Conservation (phyloP, 2,888 invertebrate species). For the Melieria picta region DNA sequence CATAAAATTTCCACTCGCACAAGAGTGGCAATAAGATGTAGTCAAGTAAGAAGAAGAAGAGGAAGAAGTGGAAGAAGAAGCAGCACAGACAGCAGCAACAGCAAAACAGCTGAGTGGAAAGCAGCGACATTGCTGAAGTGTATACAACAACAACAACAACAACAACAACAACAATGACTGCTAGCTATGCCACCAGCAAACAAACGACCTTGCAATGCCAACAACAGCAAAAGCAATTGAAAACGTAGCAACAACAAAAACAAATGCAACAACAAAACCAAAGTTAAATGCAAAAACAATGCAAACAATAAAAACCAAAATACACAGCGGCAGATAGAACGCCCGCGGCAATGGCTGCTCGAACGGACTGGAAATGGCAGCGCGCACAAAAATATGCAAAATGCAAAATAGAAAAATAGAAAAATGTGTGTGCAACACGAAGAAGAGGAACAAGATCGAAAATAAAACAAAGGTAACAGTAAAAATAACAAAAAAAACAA, state of each 20-base stretch:
- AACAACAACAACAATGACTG: constrained; percentile 1
- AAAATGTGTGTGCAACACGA: too few species aligned
- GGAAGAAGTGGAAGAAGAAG: too few species aligned
- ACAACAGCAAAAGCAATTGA: neutral
- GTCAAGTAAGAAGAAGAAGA: too few species aligned
- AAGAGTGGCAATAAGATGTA: too few species aligned
- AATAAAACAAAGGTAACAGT: neutral
- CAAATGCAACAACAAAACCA: neutral
- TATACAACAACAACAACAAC: neutral
- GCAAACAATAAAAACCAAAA: too few species aligned
- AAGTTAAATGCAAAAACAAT: neutral
- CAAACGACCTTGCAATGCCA: neutral
- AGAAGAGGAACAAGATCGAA: neutral
- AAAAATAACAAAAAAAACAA: neutral
- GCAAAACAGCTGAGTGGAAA: neutral
- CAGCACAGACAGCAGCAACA: neutral
- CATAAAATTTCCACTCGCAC: too few species aligned
- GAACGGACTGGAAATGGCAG: too few species aligned
- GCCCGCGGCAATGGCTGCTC: too few species aligned
- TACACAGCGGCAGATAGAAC: too few species aligned
- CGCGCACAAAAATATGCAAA: too few species aligned
- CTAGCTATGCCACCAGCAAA: neutral
- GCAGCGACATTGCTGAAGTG: neutral
- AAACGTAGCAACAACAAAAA: neutral
- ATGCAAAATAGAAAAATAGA: too few species aligned